A percentile compares a stretch with the other conserved stretches of the same genome.
Conservation (phyloP, 2,797 vertebrate genomes). For the Staurois parvus region DNA sequence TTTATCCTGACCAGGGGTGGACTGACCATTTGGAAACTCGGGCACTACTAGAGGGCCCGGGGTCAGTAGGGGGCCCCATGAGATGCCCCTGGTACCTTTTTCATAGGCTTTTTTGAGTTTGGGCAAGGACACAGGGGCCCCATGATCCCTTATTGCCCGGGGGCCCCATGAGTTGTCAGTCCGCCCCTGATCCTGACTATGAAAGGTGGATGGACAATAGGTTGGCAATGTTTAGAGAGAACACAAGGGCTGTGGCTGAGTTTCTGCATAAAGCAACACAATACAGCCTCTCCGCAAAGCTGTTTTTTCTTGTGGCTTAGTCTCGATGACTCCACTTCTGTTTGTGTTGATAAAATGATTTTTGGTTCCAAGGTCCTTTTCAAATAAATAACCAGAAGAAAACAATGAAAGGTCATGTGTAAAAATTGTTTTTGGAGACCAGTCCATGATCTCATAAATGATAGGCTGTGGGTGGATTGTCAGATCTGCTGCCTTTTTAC, state of each 20-base stretch:
- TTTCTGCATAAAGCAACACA: neutral
- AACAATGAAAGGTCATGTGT: neutral
- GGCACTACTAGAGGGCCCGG: too few relatives aligned
- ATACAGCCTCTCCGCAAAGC: neutral
- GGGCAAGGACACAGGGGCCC: too few relatives aligned
- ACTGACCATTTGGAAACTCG: too few relatives aligned
- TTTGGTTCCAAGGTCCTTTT: constrained; percentile 12
- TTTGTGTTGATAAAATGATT: constrained; percentile 35
- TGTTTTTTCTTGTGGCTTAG: constrained; percentile 21
- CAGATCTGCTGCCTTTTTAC: too few relatives aligned
- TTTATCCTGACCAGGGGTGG: too few relatives aligned
- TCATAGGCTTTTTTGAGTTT: too few relatives aligned
- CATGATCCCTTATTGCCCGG: too few relatives aligned
- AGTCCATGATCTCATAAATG: neutral
- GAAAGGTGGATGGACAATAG: neutral
- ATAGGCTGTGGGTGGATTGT: neutral
- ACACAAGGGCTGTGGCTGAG: neutral
- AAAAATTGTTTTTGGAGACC: constrained; percentile 14
- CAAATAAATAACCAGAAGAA: constrained; percentile 23
- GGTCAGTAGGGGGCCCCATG: too few relatives aligned
- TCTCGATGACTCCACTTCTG: constrained; percentile 23
- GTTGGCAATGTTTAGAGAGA: neutral
- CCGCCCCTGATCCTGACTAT: too few relatives aligned
- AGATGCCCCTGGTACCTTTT: too few relatives aligned
- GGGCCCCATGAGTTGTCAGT: too few relatives aligned